These are phyloP conservation scores for Cephus pygmeus DNA, from an alignment of 2,888 invertebrate species.

Conservation along the genomic window DNA sequence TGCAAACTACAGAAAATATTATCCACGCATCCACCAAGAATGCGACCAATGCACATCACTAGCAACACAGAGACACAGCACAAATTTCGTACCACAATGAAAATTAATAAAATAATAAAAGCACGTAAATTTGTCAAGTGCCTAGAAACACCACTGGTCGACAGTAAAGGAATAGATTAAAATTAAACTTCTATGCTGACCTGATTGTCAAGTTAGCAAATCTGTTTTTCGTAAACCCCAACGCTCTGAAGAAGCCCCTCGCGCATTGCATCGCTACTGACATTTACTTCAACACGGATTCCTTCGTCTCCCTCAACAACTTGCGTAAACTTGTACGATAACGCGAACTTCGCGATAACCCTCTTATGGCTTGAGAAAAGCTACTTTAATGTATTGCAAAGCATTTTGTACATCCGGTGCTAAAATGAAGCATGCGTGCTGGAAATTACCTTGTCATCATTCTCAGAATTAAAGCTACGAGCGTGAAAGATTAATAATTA, in stretches of 20 bases:
- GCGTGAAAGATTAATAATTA: background rate
- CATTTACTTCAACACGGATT: constrained; percentile 4
- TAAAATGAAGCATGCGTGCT: background rate
- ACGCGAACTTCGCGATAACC: constrained; percentile 22
- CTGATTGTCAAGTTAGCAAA: constrained; percentile 49
- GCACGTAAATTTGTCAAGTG: background rate
- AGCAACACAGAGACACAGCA: background rate
- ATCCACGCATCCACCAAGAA: background rate
- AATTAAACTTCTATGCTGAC: constrained; percentile 28
- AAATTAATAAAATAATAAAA: background rate
- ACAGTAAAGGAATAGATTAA: background rate
- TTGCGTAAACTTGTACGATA: constrained; percentile 15
- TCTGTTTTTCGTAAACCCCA: constrained; percentile 46
- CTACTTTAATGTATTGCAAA: background rate
- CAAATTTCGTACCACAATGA: background rate
- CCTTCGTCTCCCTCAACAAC: constrained; percentile 7
- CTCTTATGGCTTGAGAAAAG: constrained; percentile 1
- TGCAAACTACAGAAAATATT: background rate
- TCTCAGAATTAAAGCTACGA: background rate
- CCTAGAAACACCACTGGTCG: background rate
- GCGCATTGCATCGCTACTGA: constrained; percentile 56
- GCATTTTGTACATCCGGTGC: background rate
- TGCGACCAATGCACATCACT: background rate
- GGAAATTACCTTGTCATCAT: background rate
- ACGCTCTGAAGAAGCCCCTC: constrained; percentile 49